Evolutionary conservation across 2,888 invertebrate species (phyloP).

Genomic region (Magallana nippona): DNA sequence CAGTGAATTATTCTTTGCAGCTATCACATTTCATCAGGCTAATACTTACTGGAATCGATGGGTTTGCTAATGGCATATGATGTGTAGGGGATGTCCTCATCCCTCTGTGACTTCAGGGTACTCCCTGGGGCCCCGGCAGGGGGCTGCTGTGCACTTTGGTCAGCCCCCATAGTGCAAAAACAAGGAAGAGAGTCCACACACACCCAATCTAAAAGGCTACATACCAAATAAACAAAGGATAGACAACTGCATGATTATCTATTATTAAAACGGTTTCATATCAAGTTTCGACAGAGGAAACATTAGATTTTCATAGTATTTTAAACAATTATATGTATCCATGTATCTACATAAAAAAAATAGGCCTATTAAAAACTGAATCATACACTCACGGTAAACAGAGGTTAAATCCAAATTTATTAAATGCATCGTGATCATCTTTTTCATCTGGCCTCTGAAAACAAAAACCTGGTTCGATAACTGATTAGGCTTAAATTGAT

Average conservation of each 20-base stretch:
- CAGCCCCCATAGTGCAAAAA: slow-evolving; percentile 73
- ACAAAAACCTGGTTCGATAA: not conserved
- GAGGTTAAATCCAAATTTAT: no score
- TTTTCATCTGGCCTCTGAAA: no score
- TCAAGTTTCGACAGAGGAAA: no score
- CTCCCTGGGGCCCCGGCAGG: slow-evolving; percentile 73
- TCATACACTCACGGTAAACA: no score
- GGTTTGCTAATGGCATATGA: slow-evolving; percentile 78
- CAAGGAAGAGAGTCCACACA: not conserved
- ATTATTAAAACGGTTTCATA: no score
- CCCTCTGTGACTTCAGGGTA: slow-evolving; percentile 75
- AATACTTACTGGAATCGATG: slow-evolving; percentile 71
- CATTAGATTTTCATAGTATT: no score
- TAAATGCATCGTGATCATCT: no score
- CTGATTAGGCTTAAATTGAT: not conserved
- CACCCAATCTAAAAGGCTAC: not conserved
- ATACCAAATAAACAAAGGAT: not conserved
- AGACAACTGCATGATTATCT: no score
- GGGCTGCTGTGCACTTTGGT: slow-evolving; percentile 72
- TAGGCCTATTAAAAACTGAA: no score
- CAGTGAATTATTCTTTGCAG: not conserved
- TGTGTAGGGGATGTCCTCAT: slow-evolving; percentile 78
- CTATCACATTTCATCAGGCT: not conserved
- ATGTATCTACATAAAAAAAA: no score
- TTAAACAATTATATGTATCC: no score